Base-by-base conservation (phyloP, 2,888 invertebrate genomes). In the Stenotaenia linearis region DNA sequence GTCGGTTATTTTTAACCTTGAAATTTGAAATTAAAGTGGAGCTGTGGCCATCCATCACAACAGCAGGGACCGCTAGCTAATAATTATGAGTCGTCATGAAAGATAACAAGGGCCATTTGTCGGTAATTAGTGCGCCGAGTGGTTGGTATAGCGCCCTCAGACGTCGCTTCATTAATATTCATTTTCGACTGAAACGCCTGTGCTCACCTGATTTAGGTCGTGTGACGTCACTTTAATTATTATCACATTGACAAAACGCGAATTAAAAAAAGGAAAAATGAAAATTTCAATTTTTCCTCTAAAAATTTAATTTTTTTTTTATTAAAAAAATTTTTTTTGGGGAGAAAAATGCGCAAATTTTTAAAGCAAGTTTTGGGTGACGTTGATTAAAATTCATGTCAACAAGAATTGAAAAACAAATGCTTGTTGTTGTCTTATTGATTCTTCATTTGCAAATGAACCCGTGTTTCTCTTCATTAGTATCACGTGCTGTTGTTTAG, bases 161-260 rank as follows among this genome's bases (percentile, higher is more conserved):
- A 82, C 82, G 82, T 82, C 81, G 81, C 82, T 80, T 81, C 82
- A 82, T 82, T 81, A 79, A 79, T 82, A 82, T 82, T 82, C 82
- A 81, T 79, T 80, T 80, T 81, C 80, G 80, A 80, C 81, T 79
- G 80, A 80, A 80, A 79, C 81, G 50, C 74, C 50, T 78, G 56
- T 56, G 56, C 56, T 56, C 56, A 56, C 56, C 56, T 56, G 56
- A 56, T 56, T 56, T 56, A 56, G 56, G 56, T 23, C 56, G 56
- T 21, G 21, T 56, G 56, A 56, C 56, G 56, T 56, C 56, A 56
- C 56, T 56, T 10, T 21, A 56, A 56, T 56, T 56, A 56, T 21
- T 56, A 23, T 21, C 56, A 23, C 56, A 10, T 21, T 56, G 21
- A 21, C 56, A 56, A 56, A 18, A 56, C 56, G 56, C 12, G 10